Percentiles rank a stretch among this genome's conserved stretches.
phyloP scores from a whole-genome alignment of 2,797 vertebrate species.

The Clarias laeviceps region DNA sequence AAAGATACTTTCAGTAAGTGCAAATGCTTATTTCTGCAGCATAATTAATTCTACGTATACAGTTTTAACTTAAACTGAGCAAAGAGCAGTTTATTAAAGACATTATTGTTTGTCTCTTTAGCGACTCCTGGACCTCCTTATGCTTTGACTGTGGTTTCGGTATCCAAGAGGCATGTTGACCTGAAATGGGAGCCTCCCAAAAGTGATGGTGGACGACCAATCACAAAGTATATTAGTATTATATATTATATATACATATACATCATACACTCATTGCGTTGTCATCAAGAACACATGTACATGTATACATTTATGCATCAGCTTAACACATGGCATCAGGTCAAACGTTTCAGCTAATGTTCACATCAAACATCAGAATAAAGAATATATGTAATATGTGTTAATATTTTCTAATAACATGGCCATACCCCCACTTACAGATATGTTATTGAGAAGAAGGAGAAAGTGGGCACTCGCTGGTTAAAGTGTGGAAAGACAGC shows the following conservation, averaged over 20 bases:
- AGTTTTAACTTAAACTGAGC: not conserved
- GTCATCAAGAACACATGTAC: too few species aligned
- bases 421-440: slow-evolving; percentile 65
- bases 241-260: not conserved
- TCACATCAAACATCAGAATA: too few species aligned
- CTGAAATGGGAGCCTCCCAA: slow-evolving; percentile 98
- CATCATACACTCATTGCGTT: not conserved
- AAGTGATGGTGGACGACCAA: slow-evolving; percentile 93
- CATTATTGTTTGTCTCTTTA: slow-evolving; percentile 56
- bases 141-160: slow-evolving; percentile 88
- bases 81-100: not conserved
- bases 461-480: slow-evolving; percentile 96
- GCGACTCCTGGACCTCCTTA: slow-evolving; percentile 97
- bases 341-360: too few species aligned
- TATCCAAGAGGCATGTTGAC: slow-evolving; percentile 92
- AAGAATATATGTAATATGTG: too few species aligned
- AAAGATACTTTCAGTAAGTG: slow-evolving; percentile 98
- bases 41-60: not conserved
- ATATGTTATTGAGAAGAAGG: slow-evolving; percentile 99
- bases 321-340: not conserved
- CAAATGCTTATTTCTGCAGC: not conserved
- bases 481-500: slow-evolving; percentile 95
- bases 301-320: not conserved
- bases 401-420: not conserved
- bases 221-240: slow-evolving; percentile 81